Evolutionary conservation across 2,797 vertebrate genomes (phyloP).

Genomic region (Typhlichthys eigenmanni): DNA sequence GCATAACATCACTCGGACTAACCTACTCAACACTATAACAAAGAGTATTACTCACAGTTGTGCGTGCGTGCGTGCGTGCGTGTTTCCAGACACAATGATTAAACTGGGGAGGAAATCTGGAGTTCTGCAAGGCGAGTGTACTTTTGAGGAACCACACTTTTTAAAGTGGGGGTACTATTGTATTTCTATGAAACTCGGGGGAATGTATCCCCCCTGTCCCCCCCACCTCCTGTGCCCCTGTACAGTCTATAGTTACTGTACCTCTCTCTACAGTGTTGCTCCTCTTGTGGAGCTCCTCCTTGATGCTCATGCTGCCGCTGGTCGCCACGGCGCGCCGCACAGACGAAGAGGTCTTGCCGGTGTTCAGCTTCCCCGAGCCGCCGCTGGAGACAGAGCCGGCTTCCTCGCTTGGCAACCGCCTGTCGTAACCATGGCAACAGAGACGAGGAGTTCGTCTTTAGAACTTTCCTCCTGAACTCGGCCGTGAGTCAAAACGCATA

Average conservation of each 20-base stretch:
- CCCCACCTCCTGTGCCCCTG: not conserved
- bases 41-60: conserved; percentile 2
- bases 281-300: conserved; percentile 89
- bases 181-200: no score
- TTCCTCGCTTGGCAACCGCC: conserved; percentile 91
- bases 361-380: conserved; percentile 92
- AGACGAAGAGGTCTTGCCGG: conserved; percentile 79
- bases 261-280: conserved; percentile 66
- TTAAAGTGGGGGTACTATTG: no score
- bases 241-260: not conserved
- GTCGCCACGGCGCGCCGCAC: conserved; percentile 83
- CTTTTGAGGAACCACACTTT: no score
- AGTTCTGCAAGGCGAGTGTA: no score
- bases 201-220: not conserved
- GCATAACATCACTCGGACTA: not conserved
- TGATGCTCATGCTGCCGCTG: conserved; percentile 78
- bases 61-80: not conserved
- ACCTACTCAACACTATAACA: not conserved
- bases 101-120: no score
- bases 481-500: no score
- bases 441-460: conserved; percentile 16
- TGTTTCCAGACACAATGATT: no score
- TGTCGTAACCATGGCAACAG: conserved; percentile 95
- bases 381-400: conserved; percentile 90
- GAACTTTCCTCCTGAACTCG: no score